Evolutionary conservation across 2,113 vertebrate species (phyloP), one percentile per base, ranked within the genome.

Genomic region (Pao palembangensis): DNA sequence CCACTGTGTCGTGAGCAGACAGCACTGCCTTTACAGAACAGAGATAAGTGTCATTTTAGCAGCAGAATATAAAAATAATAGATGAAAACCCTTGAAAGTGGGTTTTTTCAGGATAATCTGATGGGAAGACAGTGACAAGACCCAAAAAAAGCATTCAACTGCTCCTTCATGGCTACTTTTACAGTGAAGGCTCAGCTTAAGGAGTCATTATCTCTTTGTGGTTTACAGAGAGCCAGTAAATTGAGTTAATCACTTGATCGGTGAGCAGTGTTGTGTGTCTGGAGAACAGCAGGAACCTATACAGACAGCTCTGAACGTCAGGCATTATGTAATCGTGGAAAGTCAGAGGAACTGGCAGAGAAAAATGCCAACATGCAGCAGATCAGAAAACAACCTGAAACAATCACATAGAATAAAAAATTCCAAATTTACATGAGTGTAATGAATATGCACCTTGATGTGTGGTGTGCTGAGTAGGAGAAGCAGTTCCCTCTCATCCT

Each of bases 1-100:
- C 95, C 41, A 98, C 95, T 0, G 94, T 96, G 86, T 98, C 96
- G 0, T 98, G 96, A 0, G 96, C 94, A 19, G 92, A 83, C 65
- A 98, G 91, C 84, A 98, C 90, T 16, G 96, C 95, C 96, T 98
- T 23, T 3, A 56, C 34, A 50, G n/a, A 51, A 28, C 18, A 57
- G 20, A 59, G 21, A 44, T 2, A 4, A 2, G 23, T n/a, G 11
- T 49, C 4, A 44, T 38, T 58, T 2, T 12, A 38, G 34, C 34
- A 38, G 34, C 34, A 12, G 11, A 2, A 10, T 2, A 11, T 2
- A 2, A 38, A 2, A 38, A 11, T 2, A 38, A 12, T 38, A 38
- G 1, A 6, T 12, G 10, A 12, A 38, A 52, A 59, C 25, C 18
- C 6, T 18, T 38, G 12, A 11, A 19, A 49, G 48, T 21, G 10